Conservation (phyloP, 92 coral and sea anemone genomes). For the Umimayanthus chanpuru region DNA sequence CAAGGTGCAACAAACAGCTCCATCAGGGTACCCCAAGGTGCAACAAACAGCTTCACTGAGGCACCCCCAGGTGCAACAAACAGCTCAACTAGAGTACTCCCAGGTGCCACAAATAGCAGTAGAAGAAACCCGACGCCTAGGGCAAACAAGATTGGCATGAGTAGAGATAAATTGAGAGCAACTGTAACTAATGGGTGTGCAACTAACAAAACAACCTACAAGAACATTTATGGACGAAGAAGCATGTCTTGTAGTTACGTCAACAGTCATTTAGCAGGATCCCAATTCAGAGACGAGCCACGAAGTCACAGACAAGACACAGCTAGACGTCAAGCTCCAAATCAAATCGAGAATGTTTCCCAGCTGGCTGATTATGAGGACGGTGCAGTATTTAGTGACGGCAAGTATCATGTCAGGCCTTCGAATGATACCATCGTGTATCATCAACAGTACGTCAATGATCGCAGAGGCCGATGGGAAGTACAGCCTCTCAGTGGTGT, state of each 20-base stretch:
- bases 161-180: too few relatives aligned
- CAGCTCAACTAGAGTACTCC: too few relatives aligned
- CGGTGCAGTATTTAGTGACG: background rate
- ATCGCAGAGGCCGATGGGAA: slow-evolving; percentile 24
- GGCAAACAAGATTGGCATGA: too few relatives aligned
- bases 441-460: background rate
- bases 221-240: too few relatives aligned
- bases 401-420: background rate
- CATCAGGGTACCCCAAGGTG: too few relatives aligned
- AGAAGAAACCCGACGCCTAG: too few relatives aligned
- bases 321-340: background rate
- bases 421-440: background rate
- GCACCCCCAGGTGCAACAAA: too few relatives aligned
- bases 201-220: too few relatives aligned
- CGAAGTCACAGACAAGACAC: background rate
- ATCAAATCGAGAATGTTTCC: background rate
- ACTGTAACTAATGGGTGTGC: too few relatives aligned
- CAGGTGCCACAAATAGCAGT: too few relatives aligned
- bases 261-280: background rate
- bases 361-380: background rate
- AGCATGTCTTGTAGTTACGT: background rate
- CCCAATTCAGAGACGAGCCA: background rate
- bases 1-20: too few relatives aligned
- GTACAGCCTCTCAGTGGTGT: slow-evolving; percentile 21
- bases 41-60: too few relatives aligned